A percentile compares a stretch with the other conserved stretches of the same genome.
Conservation (phyloP, 2,113 vertebrate species). For the Trochalopteron elliotii region DNA sequence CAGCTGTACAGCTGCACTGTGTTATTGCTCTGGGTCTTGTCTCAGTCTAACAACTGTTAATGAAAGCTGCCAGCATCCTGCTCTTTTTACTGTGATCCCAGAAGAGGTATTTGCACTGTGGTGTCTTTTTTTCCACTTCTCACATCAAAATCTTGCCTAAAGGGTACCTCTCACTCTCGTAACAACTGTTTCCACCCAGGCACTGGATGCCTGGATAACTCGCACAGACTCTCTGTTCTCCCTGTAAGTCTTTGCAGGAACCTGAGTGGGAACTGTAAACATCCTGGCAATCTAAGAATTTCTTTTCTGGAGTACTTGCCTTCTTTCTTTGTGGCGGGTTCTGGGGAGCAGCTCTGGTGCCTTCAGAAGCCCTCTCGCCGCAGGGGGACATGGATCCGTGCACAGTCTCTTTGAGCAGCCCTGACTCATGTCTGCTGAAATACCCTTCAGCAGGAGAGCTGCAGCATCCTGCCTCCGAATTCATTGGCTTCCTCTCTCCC, state of each 20-base stretch:
- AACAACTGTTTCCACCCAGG: not conserved
- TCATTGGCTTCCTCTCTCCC: slow-evolving; percentile 82
- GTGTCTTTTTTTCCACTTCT: not conserved
- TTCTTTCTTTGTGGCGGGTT: slow-evolving; percentile 97
- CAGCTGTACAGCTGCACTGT: not conserved
- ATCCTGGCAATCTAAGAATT: not conserved
- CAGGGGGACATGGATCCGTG: slow-evolving; percentile 86
- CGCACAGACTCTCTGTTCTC: rapidly evolving
- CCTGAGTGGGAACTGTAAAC: not conserved
- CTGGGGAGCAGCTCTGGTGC: slow-evolving; percentile 83
- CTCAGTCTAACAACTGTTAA: not conserved
- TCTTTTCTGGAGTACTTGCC: slow-evolving; percentile 75
- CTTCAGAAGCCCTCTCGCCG: slow-evolving; percentile 85
- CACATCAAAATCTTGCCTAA: not conserved
- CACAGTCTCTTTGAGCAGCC: slow-evolving; percentile 81
- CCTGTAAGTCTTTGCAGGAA: not conserved
- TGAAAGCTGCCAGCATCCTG: not conserved
- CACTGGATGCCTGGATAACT: not conserved
- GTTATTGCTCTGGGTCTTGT: not conserved
- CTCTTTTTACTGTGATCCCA: not conserved
- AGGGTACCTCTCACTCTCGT: not conserved
- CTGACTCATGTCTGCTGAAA: slow-evolving; percentile 83
- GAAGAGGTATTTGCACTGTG: not conserved
- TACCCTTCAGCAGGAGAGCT: slow-evolving; percentile 90
- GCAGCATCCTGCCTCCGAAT: slow-evolving; percentile 84